Evolutionary conservation across 2,113 vertebrate genomes (phyloP), one percentile per base, ranked within the genome.

Genomic region (Edolisoma coerulescens): DNA sequence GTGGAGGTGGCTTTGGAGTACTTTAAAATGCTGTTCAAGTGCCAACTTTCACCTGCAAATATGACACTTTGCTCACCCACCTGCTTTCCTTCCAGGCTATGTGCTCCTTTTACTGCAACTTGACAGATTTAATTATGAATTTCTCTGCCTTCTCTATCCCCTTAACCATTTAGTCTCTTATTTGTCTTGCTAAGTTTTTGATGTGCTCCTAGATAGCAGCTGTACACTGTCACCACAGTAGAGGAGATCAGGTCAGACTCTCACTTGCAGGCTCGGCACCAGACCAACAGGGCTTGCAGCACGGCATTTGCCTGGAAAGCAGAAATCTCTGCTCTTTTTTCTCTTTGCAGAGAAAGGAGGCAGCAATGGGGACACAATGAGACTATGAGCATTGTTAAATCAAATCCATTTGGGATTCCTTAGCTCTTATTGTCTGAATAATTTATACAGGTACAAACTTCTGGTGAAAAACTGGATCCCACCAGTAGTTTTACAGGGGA

Each of bases 1-100:
- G 87, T 68, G 93, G 87, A 96, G 94, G 96, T 96, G 95, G 95
- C 84, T 96, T 89, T 80, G 84, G 50, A 44, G 59, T 90, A 45
- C 57, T 93, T 91, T 91, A 61, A 87, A 90, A 93, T 39, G 57
- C 90, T 90, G 87, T 39, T 90, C 83, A 76, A 84, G 49, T 96
- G 74, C 78, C 64, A 91, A 56, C 92, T 95, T 76, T 88, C 47
- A 79, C 63, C 93, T 92, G 80, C 88, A 35, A 88, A 82, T 86
- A 82, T 35, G 85, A 73, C 74, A 94, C 59, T 84, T 89, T 79
- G 44, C 89, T 95, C 77, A 23, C 73, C 68, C 85, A 93, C 94
- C 52, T 6, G 2, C 89, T 78, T 95, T 87, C 65, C 42, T 95
- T 65, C 57, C 56, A 87, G 76, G 57, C 70, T 91, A 44, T 65